Evolutionary conservation across 2,797 vertebrate species (phyloP), one percentile per base, ranked within the genome.

Genomic region (Orestias chungarensis): DNA sequence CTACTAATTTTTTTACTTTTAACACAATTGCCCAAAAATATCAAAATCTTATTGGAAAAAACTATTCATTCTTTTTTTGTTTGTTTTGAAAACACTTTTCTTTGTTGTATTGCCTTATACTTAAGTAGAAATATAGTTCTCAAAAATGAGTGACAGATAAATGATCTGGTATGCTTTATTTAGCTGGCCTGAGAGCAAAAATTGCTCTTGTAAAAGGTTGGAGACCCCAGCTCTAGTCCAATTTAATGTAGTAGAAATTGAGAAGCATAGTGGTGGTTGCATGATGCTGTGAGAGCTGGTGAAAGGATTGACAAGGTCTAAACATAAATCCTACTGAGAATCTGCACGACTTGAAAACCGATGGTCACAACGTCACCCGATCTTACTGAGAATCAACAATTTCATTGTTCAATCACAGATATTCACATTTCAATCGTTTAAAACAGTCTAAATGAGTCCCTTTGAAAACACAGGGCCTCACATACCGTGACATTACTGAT

Each of bases 401-500:
- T 62, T 40, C 40, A 12, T 40, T 62, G 59, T 33, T 40, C 20
- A 40, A 42, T 25, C 12, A 42, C 11, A 25, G 40, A 40, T 40
- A 61, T 38, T 61, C 57, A n/a, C n/a, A n/a, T n/a, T n/a, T n/a
- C n/a, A n/a, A n/a, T n/a, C n/a, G n/a, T n/a, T n/a, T n/a, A n/a
- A n/a, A n/a, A n/a, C n/a, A n/a, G n/a, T n/a, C n/a, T n/a, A n/a
- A n/a, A n/a, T n/a, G n/a, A n/a, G n/a, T n/a, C n/a, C n/a, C n/a
- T n/a, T n/a, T n/a, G n/a, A n/a, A n/a, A n/a, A n/a, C n/a, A n/a
- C n/a, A n/a, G n/a, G n/a, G n/a, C n/a, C n/a, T n/a, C n/a, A 79
- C 91, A 90, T 86, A 99, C 97, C 84, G 94, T 96, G 80, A 99
- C 96, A 7, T 93, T 92, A 83, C 91, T 64, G 71, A 99, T 93